Conservation (phyloP, 2,797 vertebrate genomes). For the Falco rusticolus region DNA sequence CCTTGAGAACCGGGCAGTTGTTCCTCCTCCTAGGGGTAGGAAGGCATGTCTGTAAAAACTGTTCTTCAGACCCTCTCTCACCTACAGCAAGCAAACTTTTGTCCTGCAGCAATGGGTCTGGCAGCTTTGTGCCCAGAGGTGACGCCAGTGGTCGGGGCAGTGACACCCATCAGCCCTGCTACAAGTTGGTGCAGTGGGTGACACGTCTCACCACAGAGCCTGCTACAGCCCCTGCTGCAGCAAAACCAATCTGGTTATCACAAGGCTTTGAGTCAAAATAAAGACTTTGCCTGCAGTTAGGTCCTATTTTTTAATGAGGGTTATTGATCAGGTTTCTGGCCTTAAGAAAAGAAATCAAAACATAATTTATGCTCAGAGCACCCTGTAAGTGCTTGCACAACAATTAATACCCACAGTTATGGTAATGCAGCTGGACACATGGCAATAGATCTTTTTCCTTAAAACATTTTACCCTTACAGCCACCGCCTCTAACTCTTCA, state of each 20-base stretch:
- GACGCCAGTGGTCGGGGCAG: rapidly evolving
- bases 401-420: constrained; percentile 10
- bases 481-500: constrained; percentile 11
- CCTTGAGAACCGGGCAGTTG: neutral
- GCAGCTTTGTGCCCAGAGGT: neutral
- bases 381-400: constrained; percentile 24
- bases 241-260: neutral
- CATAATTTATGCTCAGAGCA: constrained; percentile 4
- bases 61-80: neutral
- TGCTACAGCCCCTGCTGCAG: neutral
- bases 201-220: neutral
- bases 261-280: neutral
- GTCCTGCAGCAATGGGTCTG: too few relatives aligned
- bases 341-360: constrained; percentile 22
- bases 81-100: neutral
- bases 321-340: constrained; percentile 16
- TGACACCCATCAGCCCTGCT: neutral
- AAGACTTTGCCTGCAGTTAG: neutral
- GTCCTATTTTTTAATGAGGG: constrained; percentile 12
- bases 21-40: neutral
- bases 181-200: neutral
- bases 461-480: neutral
- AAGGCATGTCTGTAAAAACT: neutral
- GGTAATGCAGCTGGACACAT: neutral
- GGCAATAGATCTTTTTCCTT: neutral